Base-by-base conservation (phyloP, 2,888 invertebrate species). In the Petrophora chlorosata region DNA sequence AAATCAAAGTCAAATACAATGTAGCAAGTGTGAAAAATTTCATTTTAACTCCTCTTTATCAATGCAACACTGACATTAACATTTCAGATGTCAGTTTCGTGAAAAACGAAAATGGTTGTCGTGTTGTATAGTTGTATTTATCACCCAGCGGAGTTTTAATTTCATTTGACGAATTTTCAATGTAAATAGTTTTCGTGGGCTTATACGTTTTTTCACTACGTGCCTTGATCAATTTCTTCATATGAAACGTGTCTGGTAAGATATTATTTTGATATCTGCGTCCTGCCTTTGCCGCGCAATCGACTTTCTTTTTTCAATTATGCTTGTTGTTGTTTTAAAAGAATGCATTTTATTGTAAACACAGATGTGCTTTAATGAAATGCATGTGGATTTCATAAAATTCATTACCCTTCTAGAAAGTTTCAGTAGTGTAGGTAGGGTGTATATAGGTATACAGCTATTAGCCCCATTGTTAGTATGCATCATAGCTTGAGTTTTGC, bases 211-310 rank as follows among this genome's bases (percentile, higher is more conserved):
- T 22, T 8, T 16, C 22, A 7, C 13, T 10, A 3, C 8, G 13
- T 25, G 12, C 5, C 3, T 5, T 26, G 17, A 33, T 17, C 4
- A 10, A 42, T 43, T 39, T 36, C 0, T 17, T 44, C 5, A 36
- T 54, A 33, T 45, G 26, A 22, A 38, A 39, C 47, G 22, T 52
- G 45, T 46, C 55, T 42, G 41, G 56, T 63, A 34, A 49, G 54
- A 15, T 42, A 43, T 26, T 8, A 30, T 1, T 3, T 9, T 4
- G 13, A 19, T 23, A 8, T 8, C 10, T 26, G 7, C 9, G 26
- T 43, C 5, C 39, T 22, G n/a, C 51, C 55, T 67, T 80, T 78
- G 71, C 81, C 82, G 82, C 83, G 79, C 75, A 78, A 69, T 81
- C 65, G 60, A 72, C 72, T 77, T 75, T 73, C 72, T 39, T 67